These are phyloP conservation scores for Chauna torquata DNA, from an alignment of 2,113 vertebrate species.

Conservation along the genomic window DNA sequence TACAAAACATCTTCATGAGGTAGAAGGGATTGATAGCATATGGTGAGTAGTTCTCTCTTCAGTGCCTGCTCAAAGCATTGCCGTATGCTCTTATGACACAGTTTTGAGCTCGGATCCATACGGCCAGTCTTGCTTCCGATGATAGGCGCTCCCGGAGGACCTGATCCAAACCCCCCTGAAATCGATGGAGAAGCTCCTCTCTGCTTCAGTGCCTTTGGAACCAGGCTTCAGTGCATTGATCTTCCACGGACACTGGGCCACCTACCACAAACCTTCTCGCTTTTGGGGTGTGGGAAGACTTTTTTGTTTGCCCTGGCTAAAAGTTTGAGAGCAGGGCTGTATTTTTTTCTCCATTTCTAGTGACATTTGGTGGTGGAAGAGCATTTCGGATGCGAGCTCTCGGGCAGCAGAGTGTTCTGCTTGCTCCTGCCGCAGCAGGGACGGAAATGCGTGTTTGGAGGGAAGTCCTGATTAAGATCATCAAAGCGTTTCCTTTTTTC, in stretches of 20 bases:
- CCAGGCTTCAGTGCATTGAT: neutral
- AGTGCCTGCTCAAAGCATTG: neutral
- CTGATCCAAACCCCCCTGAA: neutral
- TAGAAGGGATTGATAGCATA: conserved; percentile 1
- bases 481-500: conserved; percentile 26
- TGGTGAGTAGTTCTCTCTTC: neutral
- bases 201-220: neutral
- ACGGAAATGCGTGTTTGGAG: neutral
- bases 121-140: neutral
- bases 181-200: neutral
- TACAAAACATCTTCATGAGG: conserved; percentile 9
- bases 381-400: neutral
- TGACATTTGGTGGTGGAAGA: neutral
- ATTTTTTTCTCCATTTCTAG: neutral
- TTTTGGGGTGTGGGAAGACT: neutral
- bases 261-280: neutral
- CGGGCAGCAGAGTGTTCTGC: neutral
- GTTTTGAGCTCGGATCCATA: neutral
- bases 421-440: rapidly evolving
- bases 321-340: neutral
- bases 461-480: conserved; percentile 49
- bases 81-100: neutral
- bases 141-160: neutral
- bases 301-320: neutral
- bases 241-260: neutral